These are phyloP conservation scores for Eulimnadia texana DNA, from an alignment of 1,140 invertebrate species.

Conservation along the genomic window DNA sequence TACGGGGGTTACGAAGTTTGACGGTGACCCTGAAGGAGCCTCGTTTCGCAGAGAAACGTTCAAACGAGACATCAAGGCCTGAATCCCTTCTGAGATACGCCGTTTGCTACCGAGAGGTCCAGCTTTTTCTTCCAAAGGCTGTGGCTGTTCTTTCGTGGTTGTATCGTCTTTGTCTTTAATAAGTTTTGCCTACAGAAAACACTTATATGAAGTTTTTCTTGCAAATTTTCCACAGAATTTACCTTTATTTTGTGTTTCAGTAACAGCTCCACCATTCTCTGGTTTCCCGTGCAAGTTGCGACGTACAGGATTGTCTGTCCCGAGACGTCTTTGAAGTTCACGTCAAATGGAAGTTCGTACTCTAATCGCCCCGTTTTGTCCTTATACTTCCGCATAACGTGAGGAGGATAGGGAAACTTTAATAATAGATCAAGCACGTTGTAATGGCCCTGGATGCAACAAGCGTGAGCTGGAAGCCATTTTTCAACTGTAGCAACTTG, in stretches of 20 bases:
- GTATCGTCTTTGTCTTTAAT: no score
- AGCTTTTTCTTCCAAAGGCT: background rate
- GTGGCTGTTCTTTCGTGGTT: slow-evolving; percentile 9
- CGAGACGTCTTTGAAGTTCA: slow-evolving; percentile 76
- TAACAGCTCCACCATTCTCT: slow-evolving; percentile 59
- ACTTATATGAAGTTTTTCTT: no score
- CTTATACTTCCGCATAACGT: slow-evolving; percentile 46
- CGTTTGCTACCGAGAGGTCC: slow-evolving; percentile 40
- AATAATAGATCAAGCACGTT: slow-evolving; percentile 59
- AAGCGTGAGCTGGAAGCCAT: slow-evolving; percentile 84
- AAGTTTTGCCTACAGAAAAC: no score
- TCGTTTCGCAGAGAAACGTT: slow-evolving; percentile 28
- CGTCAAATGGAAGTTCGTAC: slow-evolving; percentile 73
- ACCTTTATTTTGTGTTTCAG: slow-evolving; percentile 56
- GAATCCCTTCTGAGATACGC: slow-evolving; percentile 70
- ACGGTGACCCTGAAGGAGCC: slow-evolving; percentile 24
- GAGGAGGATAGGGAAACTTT: slow-evolving; percentile 62
- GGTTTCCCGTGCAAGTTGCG: slow-evolving; percentile 67
- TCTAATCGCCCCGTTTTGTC: slow-evolving; percentile 58
- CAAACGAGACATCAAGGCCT: slow-evolving; percentile 67
- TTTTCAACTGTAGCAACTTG: slow-evolving; percentile 72
- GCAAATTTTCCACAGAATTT: no score
- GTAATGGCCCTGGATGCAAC: slow-evolving; percentile 72
- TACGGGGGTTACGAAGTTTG: slow-evolving; percentile 42
- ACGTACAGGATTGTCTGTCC: slow-evolving; percentile 81